phyloP scores from a whole-genome alignment of 2,113 vertebrate genomes.

The Antechinus flavipes region DNA sequence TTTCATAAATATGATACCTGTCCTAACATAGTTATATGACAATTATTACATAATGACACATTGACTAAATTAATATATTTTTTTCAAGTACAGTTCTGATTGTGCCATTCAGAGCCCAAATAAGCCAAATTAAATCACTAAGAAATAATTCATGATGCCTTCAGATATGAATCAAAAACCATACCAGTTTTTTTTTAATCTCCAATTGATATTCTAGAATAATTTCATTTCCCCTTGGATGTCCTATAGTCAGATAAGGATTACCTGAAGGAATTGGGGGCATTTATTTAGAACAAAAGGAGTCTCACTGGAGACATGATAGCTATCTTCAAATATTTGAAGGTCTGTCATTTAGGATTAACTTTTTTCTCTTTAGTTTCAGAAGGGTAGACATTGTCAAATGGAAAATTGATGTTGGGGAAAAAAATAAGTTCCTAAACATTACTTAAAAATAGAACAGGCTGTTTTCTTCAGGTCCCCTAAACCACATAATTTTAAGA shows the following conservation, averaged over 20 bases:
- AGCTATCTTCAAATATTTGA: neutral
- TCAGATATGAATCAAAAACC: neutral
- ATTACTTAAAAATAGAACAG: neutral
- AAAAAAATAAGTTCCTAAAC: neutral
- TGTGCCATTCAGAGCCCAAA: neutral
- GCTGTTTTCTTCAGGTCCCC: neutral
- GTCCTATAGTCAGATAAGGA: neutral
- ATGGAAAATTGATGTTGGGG: neutral
- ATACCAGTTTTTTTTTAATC: neutral
- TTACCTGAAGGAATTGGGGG: neutral
- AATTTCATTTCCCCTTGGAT: neutral
- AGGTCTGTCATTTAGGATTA: neutral
- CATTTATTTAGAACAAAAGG: neutral
- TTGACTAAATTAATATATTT: neutral
- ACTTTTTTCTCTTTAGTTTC: neutral
- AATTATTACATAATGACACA: neutral
- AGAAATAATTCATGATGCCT: neutral
- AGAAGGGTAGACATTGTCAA: neutral
- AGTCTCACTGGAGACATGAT: neutral
- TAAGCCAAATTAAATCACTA: neutral
- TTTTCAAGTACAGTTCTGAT: neutral
- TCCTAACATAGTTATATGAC: neutral
- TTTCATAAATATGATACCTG: conserved; percentile 5
- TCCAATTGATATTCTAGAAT: neutral
- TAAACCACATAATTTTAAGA: neutral